Conservation (phyloP, 1,140 invertebrate species). For the Saccostrea glomerata region DNA sequence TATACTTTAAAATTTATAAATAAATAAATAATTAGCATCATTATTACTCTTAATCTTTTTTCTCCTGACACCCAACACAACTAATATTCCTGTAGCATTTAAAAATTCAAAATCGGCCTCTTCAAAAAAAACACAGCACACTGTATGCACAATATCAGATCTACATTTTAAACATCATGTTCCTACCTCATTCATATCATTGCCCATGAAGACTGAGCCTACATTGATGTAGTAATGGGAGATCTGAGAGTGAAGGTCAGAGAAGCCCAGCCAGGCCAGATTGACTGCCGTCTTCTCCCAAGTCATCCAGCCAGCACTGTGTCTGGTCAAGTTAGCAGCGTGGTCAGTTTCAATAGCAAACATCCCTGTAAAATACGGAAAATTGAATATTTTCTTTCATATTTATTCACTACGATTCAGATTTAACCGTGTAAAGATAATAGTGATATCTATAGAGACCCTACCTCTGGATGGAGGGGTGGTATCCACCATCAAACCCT, state of each 20-base stretch:
- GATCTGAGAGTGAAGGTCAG: conserved; percentile 62
- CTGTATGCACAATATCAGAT: too few relatives aligned
- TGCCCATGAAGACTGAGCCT: conserved; percentile 53
- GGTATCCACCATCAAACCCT: conserved; percentile 51
- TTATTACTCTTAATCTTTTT: neutral
- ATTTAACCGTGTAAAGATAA: too few relatives aligned
- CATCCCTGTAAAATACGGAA: conserved; percentile 52
- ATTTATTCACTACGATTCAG: too few relatives aligned
- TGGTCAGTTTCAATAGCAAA: conserved; percentile 63
- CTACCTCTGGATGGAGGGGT: conserved; percentile 59
- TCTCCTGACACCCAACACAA: neutral
- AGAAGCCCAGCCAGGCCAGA: conserved; percentile 65
- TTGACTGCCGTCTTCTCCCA: conserved; percentile 49
- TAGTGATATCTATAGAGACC: too few relatives aligned
- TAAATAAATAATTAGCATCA: too few relatives aligned
- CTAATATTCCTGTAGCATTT: too few relatives aligned
- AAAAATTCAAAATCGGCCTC: neutral
- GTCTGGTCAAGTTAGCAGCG: conserved; percentile 52
- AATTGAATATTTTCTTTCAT: too few relatives aligned
- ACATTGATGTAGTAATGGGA: conserved; percentile 59
- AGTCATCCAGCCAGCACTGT: conserved; percentile 53
- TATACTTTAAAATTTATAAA: too few relatives aligned
- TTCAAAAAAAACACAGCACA: too few relatives aligned
- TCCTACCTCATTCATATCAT: conserved; percentile 55
- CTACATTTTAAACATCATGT: too few relatives aligned